These are phyloP conservation scores for Kryptolebias marmoratus DNA, from an alignment of 2,113 vertebrate genomes.

Conservation along the genomic window DNA sequence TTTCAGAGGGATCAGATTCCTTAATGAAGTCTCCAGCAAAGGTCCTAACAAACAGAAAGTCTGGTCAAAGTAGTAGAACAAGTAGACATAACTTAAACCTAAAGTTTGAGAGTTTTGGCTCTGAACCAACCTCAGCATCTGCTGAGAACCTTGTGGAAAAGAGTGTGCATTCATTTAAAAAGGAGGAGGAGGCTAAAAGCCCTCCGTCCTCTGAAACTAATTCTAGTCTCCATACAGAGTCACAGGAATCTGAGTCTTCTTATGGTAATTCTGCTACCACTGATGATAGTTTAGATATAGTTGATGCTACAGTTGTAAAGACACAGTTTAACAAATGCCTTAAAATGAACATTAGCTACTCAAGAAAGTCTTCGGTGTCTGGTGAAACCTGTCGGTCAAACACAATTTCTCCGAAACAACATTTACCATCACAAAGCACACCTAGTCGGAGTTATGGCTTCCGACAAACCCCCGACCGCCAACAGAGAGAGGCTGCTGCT, in stretches of 20 bases:
- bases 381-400: background rate
- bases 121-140: background rate
- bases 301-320: slow-evolving; percentile 50
- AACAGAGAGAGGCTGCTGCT: slow-evolving; percentile 82
- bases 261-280: slow-evolving; percentile 55
- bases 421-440: background rate
- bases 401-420: slow-evolving; percentile 23
- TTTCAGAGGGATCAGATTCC: slow-evolving; percentile 2
- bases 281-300: slow-evolving; percentile 62
- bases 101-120: slow-evolving; percentile 9
- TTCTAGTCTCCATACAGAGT: slow-evolving; percentile 53
- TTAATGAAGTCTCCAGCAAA: slow-evolving; percentile 28
- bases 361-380: slow-evolving; percentile 59
- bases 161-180: background rate
- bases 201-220: slow-evolving; percentile 35
- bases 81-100: slow-evolving; percentile 20
- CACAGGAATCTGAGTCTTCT: slow-evolving; percentile 59
- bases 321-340: slow-evolving; percentile 47
- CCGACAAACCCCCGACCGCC: slow-evolving; percentile 82
- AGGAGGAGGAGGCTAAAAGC: slow-evolving; percentile 10
- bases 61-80: slow-evolving; percentile 5
- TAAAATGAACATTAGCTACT: slow-evolving; percentile 61
- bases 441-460: slow-evolving; percentile 74
- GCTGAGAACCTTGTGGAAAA: slow-evolving; percentile 11
- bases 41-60: background rate